These are phyloP conservation scores for Tipula helvola DNA, from an alignment of 2,888 invertebrate genomes.

Conservation along the genomic window DNA sequence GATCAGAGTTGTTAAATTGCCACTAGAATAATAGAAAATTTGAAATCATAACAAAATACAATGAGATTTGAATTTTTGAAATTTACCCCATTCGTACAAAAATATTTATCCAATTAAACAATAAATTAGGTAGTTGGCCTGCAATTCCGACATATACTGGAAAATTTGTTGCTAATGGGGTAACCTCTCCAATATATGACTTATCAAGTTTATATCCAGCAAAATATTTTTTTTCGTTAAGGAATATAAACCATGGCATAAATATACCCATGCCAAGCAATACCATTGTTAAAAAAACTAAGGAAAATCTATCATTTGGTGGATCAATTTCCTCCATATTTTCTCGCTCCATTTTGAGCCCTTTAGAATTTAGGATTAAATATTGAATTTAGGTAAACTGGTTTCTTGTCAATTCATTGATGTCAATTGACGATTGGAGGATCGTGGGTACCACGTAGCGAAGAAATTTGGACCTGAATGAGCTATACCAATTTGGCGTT, in stretches of 20 bases:
- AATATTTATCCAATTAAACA: constrained; percentile 90
- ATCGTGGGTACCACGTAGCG: too few species aligned
- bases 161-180: constrained; percentile 58
- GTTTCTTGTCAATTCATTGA: too few species aligned
- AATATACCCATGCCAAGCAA: constrained; percentile 87
- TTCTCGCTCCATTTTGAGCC: constrained; percentile 52
- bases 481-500: too few species aligned
- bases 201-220: constrained; percentile 66
- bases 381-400: too few species aligned
- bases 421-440: too few species aligned
- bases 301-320: constrained; percentile 62
- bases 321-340: constrained; percentile 60
- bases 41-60: background rate
- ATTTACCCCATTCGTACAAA: constrained; percentile 76
- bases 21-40: constrained; percentile 42
- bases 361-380: constrained; percentile 21
- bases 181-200: constrained; percentile 39
- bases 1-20: constrained; percentile 76
- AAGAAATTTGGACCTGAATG: too few species aligned
- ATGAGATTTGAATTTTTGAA: background rate
- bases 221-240: constrained; percentile 91
- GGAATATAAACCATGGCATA: constrained; percentile 99
- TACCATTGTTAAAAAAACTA: constrained; percentile 80
- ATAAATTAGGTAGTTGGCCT: constrained; percentile 84
- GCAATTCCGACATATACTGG: constrained; percentile 77